Base-by-base conservation (phyloP, 1,140 invertebrate species). In the Macrostomum lignano region DNA sequence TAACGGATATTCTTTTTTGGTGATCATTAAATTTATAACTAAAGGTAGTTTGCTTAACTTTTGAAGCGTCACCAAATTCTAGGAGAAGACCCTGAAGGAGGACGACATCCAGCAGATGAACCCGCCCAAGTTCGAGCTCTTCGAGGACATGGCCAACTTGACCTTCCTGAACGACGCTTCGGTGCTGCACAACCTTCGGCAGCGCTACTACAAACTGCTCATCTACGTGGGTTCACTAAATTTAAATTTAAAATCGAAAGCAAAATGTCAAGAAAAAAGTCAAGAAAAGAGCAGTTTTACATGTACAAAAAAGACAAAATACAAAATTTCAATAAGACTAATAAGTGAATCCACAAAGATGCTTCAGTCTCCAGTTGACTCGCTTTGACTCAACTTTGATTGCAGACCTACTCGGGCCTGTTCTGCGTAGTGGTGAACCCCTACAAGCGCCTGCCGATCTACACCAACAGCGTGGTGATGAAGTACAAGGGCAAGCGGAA, bases 401-500 rank as follows among this genome's bases (percentile, higher is more conserved):
- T 22, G 11, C 10, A 96, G 86, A 98, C 91, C 48, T 98, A 98
- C 62, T 98, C 91, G 48, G 88, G 88, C 57, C 71, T 96, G 53
- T 96, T 98, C 72, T 98, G 88, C 61, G 81, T 98, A 52, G 84
- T 84, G 50, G 91, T 98, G 69, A 98, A 98, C 66, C 88, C 88
- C 44, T 96, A 96, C 74, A 93, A 93, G 67, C 72, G 91, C 49
- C 86, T 78, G 66, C 91, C 91, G 46, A 93, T 98, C 58, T 98
- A 98, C 67, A 94, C 84, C 42, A 65, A 67, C 48, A 72, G 77
- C 61, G 86, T 78, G 54, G 78, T 91, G 49, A 77, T 76, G 61
- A 67, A 94, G 52, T 98, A 94, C 72, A 73, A 81, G 64, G 84
- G 86, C 57, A 82, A 82, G 66, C 79, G 91, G 65, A 75, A 86